Evolutionary conservation across 2,888 invertebrate genomes (phyloP).

Genomic region (Aporophyla lueneburgensis): DNA sequence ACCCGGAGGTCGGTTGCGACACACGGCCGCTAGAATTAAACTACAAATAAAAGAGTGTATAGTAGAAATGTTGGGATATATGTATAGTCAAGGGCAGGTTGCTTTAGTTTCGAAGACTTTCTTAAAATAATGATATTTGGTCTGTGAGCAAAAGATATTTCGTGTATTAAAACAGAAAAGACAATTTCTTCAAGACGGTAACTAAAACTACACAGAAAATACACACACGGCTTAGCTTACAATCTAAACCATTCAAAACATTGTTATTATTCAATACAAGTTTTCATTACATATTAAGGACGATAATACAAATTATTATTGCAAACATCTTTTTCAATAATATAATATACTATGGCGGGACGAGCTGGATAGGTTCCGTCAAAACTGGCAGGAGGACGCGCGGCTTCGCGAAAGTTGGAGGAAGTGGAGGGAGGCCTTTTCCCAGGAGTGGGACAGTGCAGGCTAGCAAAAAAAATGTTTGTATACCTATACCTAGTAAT

Average conservation of each 20-base stretch:
- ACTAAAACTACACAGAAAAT: background rate
- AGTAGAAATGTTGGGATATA: constrained; percentile 26
- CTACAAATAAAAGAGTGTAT: constrained; percentile 40
- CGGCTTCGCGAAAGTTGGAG: too few relatives aligned
- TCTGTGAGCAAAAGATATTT: constrained; percentile 24
- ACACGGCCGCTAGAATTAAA: constrained; percentile 61
- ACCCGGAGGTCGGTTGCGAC: constrained; percentile 71
- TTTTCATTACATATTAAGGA: background rate
- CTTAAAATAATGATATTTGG: constrained; percentile 25
- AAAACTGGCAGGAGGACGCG: too few relatives aligned
- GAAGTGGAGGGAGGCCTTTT: too few relatives aligned
- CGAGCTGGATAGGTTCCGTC: too few relatives aligned
- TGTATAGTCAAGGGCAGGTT: constrained; percentile 56
- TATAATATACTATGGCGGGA: too few relatives aligned
- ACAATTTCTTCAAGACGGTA: background rate
- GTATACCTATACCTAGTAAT: background rate
- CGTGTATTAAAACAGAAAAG: background rate
- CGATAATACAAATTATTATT: too few relatives aligned
- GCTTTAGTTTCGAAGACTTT: constrained; percentile 29
- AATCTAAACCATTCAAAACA: background rate
- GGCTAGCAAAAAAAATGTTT: too few relatives aligned
- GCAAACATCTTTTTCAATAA: background rate
- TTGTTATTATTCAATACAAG: background rate
- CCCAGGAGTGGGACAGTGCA: too few relatives aligned
- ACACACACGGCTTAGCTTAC: too few relatives aligned